A percentile compares a stretch with the other conserved stretches of the same genome.
Conservation (phyloP, 2,888 invertebrate species). For the Trichacis sp. region DNA sequence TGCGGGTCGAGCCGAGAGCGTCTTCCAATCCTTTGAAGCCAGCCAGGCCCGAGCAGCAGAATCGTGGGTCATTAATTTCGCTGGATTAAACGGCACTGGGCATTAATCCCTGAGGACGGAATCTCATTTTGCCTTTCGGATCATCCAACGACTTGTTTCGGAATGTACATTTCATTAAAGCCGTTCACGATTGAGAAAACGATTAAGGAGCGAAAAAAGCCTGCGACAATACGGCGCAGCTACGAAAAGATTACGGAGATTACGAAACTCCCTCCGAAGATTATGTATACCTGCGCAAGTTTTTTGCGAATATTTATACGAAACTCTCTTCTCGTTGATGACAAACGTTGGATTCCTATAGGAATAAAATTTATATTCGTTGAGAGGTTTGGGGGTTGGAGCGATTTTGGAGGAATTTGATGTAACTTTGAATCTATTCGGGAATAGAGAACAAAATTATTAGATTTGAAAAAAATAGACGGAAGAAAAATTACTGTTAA, state of each 20-base stretch:
- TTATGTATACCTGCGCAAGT: background rate
- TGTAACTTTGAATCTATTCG: too few relatives aligned
- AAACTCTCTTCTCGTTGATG: conserved; percentile 19
- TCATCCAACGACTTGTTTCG: conserved; percentile 54
- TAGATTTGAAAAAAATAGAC: too few relatives aligned
- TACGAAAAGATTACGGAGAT: conserved; percentile 14
- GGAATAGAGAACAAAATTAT: too few relatives aligned
- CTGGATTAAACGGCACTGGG: conserved; percentile 65
- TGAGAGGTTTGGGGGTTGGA: too few relatives aligned
- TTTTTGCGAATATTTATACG: background rate
- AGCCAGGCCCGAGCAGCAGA: conserved; percentile 47
- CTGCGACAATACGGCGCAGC: conserved; percentile 28
- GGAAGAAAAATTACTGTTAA: too few relatives aligned
- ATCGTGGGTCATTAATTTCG: conserved; percentile 67
- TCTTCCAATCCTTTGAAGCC: conserved; percentile 55
- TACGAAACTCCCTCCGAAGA: conserved; percentile 9
- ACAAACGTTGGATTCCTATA: background rate
- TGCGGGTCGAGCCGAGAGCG: conserved; percentile 49
- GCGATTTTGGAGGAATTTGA: too few relatives aligned
- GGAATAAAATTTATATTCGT: too few relatives aligned
- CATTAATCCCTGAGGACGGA: conserved; percentile 64
- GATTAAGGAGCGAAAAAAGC: conserved; percentile 49
- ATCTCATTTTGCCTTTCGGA: conserved; percentile 62
- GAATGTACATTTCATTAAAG: conserved; percentile 61
- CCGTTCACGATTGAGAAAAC: conserved; percentile 56